These are phyloP conservation scores for Macrosteles quadrilineatus DNA, from an alignment of 1,140 invertebrate genomes.

Conservation along the genomic window DNA sequence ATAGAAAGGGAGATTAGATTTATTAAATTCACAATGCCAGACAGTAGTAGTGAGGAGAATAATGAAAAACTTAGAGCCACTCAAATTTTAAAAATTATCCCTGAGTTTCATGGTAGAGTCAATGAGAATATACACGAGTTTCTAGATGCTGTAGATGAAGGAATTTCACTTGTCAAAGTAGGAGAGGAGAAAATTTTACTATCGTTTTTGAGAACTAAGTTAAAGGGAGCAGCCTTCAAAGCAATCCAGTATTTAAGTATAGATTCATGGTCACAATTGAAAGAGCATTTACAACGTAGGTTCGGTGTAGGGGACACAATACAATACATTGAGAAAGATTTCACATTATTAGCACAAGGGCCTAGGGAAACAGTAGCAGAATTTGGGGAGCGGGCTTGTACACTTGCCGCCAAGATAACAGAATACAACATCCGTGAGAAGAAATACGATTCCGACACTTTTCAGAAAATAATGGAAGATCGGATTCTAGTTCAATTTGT, in stretches of 20 bases:
- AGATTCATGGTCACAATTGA: background rate
- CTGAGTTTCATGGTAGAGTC: background rate
- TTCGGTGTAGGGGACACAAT: conserved; percentile 1
- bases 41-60: too few species aligned
- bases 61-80: background rate
- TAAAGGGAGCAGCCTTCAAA: background rate
- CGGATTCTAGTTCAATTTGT: background rate
- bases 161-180: too few species aligned
- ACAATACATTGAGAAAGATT: background rate
- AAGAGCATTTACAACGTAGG: background rate
- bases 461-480: conserved; percentile 2
- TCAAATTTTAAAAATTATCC: background rate
- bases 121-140: conserved; percentile 1
- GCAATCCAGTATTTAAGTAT: background rate
- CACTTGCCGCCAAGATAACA: background rate
- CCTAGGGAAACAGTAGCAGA: background rate
- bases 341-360: background rate
- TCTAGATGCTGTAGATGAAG: too few species aligned
- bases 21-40: too few species aligned
- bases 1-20: too few species aligned
- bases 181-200: too few species aligned
- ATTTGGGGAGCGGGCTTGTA: background rate
- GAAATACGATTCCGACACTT: background rate
- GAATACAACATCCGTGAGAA: background rate
- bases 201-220: background rate